These are phyloP conservation scores for Calosoma granatense DNA, from an alignment of 1,140 invertebrate genomes.

Conservation along the genomic window DNA sequence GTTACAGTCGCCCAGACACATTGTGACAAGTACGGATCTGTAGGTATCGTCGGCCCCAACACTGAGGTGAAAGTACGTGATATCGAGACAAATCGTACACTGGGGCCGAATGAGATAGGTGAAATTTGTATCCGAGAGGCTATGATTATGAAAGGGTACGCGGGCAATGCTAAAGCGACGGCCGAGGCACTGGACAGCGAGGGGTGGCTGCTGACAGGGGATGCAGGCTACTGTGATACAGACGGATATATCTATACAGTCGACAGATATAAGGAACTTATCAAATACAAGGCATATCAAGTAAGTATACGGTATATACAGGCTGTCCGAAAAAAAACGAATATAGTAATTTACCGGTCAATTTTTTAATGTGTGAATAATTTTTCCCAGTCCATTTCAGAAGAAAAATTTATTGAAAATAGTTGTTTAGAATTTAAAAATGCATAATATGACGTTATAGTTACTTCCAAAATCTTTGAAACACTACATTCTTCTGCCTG, in stretches of 20 bases:
- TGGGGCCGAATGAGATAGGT: slow-evolving; percentile 50
- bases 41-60: slow-evolving; percentile 43
- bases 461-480: too few species aligned
- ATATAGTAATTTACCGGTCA: too few species aligned
- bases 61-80: slow-evolving; percentile 49
- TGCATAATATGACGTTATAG: too few species aligned
- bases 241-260: slow-evolving; percentile 60
- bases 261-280: slow-evolving; percentile 68
- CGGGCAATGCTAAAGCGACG: slow-evolving; percentile 49
- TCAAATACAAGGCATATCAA: slow-evolving; percentile 72
- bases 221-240: slow-evolving; percentile 62
- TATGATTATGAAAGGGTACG: slow-evolving; percentile 53
- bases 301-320: too few species aligned
- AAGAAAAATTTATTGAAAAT: too few species aligned
- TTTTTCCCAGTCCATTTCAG: too few species aligned
- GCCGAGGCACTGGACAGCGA: slow-evolving; percentile 49
- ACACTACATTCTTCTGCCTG: too few species aligned
- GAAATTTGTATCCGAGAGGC: slow-evolving; percentile 60
- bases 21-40: slow-evolving; percentile 41
- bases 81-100: slow-evolving; percentile 43
- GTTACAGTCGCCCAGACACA: slow-evolving; percentile 16
- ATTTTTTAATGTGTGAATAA: too few species aligned
- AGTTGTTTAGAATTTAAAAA: too few species aligned
- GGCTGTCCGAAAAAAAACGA: too few species aligned
- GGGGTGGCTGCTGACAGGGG: slow-evolving; percentile 67